phyloP scores from a whole-genome alignment of 2,888 invertebrate species.

The Trilocha varians region DNA sequence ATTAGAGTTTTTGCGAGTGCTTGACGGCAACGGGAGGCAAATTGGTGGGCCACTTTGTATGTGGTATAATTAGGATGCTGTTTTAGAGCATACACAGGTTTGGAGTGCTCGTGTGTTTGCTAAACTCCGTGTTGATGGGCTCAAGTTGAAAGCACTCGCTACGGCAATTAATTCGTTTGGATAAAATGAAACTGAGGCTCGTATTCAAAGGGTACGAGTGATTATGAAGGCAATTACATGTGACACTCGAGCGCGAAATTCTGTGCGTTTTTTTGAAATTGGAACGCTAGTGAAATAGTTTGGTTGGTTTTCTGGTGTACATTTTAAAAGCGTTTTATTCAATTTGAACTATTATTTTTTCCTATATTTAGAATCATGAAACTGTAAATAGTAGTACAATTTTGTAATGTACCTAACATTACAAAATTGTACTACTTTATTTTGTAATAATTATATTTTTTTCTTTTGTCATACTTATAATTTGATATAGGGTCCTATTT shows the following conservation, averaged over 20 bases:
- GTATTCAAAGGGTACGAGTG: background rate
- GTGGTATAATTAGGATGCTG: constrained; percentile 59
- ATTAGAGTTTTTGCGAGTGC: constrained; percentile 58
- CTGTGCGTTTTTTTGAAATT: background rate
- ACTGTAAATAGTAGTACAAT: too few relatives aligned
- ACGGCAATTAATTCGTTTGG: constrained; percentile 35
- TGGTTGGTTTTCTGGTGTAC: too few relatives aligned
- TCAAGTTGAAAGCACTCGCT: constrained; percentile 34
- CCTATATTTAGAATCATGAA: too few relatives aligned
- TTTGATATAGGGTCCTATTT: too few relatives aligned
- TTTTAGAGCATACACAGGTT: constrained; percentile 36
- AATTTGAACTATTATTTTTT: too few relatives aligned
- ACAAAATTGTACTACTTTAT: too few relatives aligned
- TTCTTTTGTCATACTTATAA: too few relatives aligned
- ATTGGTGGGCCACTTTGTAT: constrained; percentile 54
- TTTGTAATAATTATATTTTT: too few relatives aligned
- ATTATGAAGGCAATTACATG: constrained; percentile 1
- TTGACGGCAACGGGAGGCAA: constrained; percentile 49
- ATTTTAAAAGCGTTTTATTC: too few relatives aligned
- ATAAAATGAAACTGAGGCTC: constrained; percentile 31
- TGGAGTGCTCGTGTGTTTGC: constrained; percentile 42
- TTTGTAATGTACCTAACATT: too few relatives aligned
- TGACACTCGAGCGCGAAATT: background rate
- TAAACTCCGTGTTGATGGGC: constrained; percentile 47
- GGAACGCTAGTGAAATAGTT: too few relatives aligned